Conservation (phyloP, 2,113 vertebrate genomes). For the Malurus elegans region DNA sequence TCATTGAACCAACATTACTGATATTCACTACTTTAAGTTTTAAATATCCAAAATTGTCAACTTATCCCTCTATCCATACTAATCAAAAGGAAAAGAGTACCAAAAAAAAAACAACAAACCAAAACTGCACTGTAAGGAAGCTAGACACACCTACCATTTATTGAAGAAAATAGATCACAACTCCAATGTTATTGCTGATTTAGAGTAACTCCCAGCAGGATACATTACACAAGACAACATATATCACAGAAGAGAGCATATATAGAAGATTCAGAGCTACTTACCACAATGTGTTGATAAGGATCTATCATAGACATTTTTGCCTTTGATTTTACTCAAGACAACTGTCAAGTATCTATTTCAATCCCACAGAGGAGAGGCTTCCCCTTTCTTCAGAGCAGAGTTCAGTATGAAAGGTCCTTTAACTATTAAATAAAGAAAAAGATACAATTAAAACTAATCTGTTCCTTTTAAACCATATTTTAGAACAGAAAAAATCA, state of each 20-base stretch:
- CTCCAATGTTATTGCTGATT: background rate
- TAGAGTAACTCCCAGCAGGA: background rate
- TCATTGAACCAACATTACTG: background rate
- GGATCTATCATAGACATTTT: conserved; percentile 88
- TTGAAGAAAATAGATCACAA: background rate
- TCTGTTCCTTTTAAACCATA: background rate
- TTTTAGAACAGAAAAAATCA: background rate
- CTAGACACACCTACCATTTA: background rate
- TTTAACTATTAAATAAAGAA: conserved; percentile 27
- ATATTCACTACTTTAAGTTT: background rate
- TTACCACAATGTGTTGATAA: conserved; percentile 90
- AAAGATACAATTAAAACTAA: background rate
- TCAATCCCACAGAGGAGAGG: background rate
- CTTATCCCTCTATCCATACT: background rate
- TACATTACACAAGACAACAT: background rate
- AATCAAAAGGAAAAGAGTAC: background rate
- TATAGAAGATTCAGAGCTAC: conserved; percentile 55
- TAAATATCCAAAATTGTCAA: background rate
- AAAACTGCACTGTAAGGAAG: background rate
- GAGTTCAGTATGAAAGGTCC: background rate
- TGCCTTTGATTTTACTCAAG: background rate
- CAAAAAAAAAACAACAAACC: background rate
- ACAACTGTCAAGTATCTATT: background rate
- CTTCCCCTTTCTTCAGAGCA: background rate
- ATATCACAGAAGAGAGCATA: background rate